Evolutionary conservation across 2,113 vertebrate genomes (phyloP), one percentile per base, ranked within the genome.

Genomic region (Indicator indicator): DNA sequence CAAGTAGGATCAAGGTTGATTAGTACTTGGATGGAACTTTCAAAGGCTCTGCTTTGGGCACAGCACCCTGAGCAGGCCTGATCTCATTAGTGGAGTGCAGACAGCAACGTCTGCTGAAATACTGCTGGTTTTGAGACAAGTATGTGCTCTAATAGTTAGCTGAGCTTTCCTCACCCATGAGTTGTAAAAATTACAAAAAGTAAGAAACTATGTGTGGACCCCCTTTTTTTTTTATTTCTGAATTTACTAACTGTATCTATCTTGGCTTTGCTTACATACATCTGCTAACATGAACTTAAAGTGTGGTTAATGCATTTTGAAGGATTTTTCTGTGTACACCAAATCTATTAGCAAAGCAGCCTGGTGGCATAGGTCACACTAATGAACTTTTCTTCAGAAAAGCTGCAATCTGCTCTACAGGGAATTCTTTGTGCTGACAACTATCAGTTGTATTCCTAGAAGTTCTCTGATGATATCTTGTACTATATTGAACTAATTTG

Each of bases 181-280:
- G 26, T 50, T 58, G 55, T 86, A 76, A 88, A 87, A 72, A 33
- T 46, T 33, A 33, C 3, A 63, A 44, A 83, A 59, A 42, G 4
- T 52, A 50, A 44, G 10, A 12, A 63, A 27, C 55, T 74, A 3
- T 26, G 12, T 21, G 6, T 17, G 44, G 38, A 11, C 15, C 3
- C 15, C 3, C 1, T 0, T 21, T 16, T 68, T 59, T 33, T 59
- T 32, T 2, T 48, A 58, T 30, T 38, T 48, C 5, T 52, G 60
- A 4, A 27, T 83, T 79, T 83, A 14, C 27, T 60, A 42, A 13
- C 20, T 30, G 13, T 46, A 30, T 21, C n/a, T 46, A 16, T 16
- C 21, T 69, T 62, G 33, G 11, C n/a, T 81, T 77, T 84, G 26
- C 36, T 68, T 71, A 5, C 21, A 2, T 32, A 1, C 12, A 24